These are phyloP conservation scores for Coptodon rendalli DNA, from an alignment of 2,113 vertebrate genomes.

Conservation along the genomic window DNA sequence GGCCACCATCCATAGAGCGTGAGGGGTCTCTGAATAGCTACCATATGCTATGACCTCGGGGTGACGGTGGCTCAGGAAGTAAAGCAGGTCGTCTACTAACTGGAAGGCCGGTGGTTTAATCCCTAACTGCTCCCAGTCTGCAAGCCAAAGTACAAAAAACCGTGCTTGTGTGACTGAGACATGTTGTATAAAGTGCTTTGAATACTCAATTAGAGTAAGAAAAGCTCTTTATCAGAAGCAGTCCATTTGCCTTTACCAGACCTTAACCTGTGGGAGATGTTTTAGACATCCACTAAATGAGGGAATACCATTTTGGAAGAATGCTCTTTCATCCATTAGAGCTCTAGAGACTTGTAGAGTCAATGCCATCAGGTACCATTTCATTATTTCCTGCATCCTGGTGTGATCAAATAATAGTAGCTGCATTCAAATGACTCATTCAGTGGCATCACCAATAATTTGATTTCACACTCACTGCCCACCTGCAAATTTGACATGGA, in stretches of 20 bases:
- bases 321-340: not conserved
- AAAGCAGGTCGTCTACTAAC: not conserved
- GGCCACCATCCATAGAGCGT: not conserved
- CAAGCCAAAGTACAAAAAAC: not conserved
- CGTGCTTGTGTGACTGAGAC: not conserved
- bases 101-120: not conserved
- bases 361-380: not conserved
- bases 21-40: not conserved
- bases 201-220: not conserved
- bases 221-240: not conserved
- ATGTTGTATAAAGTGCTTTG: not conserved
- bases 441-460: not conserved
- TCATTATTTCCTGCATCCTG: not conserved
- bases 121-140: not conserved
- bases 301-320: not conserved
- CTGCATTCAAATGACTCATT: not conserved
- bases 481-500: slow-evolving; percentile 86
- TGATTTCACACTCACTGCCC: slow-evolving; percentile 1
- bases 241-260: not conserved
- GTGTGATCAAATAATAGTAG: not conserved
- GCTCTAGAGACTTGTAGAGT: not conserved
- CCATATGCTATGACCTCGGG: not conserved
- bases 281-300: not conserved
- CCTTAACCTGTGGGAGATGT: not conserved
- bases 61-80: not conserved